Evolutionary conservation across 37 sponge, comb jelly and placozoan species (phyloP).

Genomic region (Geodia barretti): DNA sequence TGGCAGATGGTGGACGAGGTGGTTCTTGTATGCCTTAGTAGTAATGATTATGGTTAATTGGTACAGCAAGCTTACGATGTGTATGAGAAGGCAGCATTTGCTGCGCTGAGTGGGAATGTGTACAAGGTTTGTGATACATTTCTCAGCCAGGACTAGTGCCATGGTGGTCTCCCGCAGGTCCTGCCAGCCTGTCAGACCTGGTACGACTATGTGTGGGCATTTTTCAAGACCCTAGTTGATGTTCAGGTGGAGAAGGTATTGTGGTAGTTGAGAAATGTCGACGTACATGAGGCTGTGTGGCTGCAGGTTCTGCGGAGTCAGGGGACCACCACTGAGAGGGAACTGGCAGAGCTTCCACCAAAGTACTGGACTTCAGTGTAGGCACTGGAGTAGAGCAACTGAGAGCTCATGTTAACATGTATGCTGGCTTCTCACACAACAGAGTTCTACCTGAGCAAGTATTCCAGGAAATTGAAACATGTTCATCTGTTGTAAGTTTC

Average conservation of each 20-base stretch:
- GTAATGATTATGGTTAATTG: neutral
- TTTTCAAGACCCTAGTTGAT: constrained; percentile 89
- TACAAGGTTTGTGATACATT: constrained; percentile 58
- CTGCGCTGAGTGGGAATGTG: constrained; percentile 89
- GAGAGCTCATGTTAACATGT: neutral
- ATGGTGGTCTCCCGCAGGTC: too few species aligned
- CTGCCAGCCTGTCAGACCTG: constrained; percentile 88
- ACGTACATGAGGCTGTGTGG: neutral
- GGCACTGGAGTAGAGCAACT: neutral
- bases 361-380: constrained; percentile 74
- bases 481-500: constrained; percentile 21
- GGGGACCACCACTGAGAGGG: constrained; percentile 11
- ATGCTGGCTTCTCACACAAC: neutral
- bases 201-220: constrained; percentile 94
- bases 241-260: constrained; percentile 78
- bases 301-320: constrained; percentile 13
- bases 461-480: constrained; percentile 71
- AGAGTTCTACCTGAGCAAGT: constrained; percentile 60
- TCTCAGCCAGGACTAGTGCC: too few species aligned
- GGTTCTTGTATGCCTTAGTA: neutral
- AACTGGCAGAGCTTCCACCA: constrained; percentile 33
- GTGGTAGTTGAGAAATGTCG: neutral
- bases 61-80: constrained; percentile 50
- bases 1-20: constrained; percentile 85
- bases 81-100: constrained; percentile 92